Conservation (phyloP, 2,888 invertebrate genomes). For the Phania funesta region DNA sequence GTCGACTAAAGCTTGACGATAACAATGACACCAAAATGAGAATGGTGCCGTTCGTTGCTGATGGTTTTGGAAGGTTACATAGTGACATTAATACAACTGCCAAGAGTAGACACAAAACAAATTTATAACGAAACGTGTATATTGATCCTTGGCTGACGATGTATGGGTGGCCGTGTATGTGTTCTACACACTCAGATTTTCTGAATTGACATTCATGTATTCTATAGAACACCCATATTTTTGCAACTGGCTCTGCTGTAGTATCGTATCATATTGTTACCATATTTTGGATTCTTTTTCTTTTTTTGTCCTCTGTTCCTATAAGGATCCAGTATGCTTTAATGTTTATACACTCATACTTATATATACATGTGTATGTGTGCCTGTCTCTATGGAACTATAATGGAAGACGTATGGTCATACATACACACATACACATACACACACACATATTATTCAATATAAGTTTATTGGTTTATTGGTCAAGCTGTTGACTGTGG, state of each 20-base stretch:
- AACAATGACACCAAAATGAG: conserved; percentile 54
- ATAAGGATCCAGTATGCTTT: no score
- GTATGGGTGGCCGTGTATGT: not conserved
- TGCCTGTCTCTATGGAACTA: not conserved
- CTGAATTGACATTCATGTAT: conserved; percentile 59
- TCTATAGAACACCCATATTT: conserved; percentile 49
- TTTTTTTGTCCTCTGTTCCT: conserved; percentile 5
- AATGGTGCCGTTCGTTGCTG: conserved; percentile 34
- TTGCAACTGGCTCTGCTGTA: conserved; percentile 31
- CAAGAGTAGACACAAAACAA: conserved; percentile 30
- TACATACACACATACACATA: not conserved
- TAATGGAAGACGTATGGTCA: conserved; percentile 12
- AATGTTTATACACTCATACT: no score
- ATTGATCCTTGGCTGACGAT: conserved; percentile 42
- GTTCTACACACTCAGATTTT: not conserved
- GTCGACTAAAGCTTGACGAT: conserved; percentile 62
- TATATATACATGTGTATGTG: not conserved
- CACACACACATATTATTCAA: conserved; percentile 38
- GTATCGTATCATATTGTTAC: conserved; percentile 61
- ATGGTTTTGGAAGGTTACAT: conserved; percentile 33
- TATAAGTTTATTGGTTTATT: conserved; percentile 62
- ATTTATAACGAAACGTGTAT: conserved; percentile 47
- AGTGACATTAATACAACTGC: conserved; percentile 41
- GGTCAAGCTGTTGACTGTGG: conserved; percentile 66
- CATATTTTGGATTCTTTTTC: conserved; percentile 45